Percentiles rank a stretch among this genome's conserved stretches.
Conservation (phyloP, 2,888 invertebrate genomes). For the Mystacides longicornis region DNA sequence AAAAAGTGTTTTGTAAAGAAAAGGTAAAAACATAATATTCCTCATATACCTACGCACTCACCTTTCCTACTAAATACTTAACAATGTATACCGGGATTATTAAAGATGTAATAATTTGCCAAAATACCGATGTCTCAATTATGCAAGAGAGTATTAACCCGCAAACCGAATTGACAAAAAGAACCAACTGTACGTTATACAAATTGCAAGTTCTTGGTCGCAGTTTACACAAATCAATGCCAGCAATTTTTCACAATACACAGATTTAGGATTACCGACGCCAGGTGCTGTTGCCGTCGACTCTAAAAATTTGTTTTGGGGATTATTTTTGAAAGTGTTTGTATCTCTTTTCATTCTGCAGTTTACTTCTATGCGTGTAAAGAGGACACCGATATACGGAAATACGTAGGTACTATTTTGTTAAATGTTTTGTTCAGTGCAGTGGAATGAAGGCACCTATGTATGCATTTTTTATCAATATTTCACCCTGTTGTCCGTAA, state of each 20-base stretch:
- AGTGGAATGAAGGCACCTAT: too few relatives aligned
- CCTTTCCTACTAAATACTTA: conserved; percentile 19
- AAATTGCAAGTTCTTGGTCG: background rate
- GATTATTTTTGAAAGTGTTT: background rate
- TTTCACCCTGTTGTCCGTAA: too few relatives aligned
- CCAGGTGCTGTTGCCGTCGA: conserved; percentile 15
- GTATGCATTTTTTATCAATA: too few relatives aligned
- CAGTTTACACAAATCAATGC: background rate
- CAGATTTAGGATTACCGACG: conserved; percentile 18
- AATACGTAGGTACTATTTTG: too few relatives aligned
- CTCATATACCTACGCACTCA: conserved; percentile 11
- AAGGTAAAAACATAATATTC: conserved; percentile 9
- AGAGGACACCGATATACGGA: background rate
- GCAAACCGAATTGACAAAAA: background rate
- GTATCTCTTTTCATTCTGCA: too few relatives aligned
- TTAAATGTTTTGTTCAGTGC: too few relatives aligned
- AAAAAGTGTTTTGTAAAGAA: background rate
- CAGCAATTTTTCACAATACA: conserved; percentile 16
- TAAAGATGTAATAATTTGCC: conserved; percentile 22
- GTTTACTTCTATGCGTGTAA: background rate
- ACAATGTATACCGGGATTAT: conserved; percentile 19
- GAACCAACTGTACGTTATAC: background rate
- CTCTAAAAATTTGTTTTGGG: background rate
- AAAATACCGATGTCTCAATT: background rate
- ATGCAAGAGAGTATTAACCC: conserved; percentile 3